phyloP scores from a whole-genome alignment of 2,888 invertebrate species.

The Oligia latruncula region DNA sequence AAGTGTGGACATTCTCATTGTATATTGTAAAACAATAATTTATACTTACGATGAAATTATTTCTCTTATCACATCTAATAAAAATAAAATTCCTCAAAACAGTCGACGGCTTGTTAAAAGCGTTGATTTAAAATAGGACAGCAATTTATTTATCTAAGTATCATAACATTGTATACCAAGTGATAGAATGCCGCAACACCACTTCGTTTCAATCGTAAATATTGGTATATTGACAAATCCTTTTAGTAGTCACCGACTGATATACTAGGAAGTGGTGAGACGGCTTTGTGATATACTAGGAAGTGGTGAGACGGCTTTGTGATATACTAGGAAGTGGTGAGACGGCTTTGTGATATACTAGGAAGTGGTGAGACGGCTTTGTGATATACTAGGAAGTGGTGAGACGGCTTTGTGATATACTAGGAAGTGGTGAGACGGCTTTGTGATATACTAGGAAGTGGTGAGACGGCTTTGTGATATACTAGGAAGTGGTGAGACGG shows the following conservation, averaged over 20 bases:
- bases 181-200: conserved; percentile 23
- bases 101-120: conserved; percentile 60
- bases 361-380: conserved; percentile 11
- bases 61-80: conserved; percentile 58
- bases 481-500: conserved; percentile 13
- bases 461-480: too few species aligned
- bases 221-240: not conserved
- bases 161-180: conserved; percentile 36
- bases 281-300: too few species aligned
- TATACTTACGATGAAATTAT: conserved; percentile 53
- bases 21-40: conserved; percentile 60
- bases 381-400: conserved; percentile 1
- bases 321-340: conserved; percentile 5
- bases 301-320: conserved; percentile 12
- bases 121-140: conserved; percentile 55
- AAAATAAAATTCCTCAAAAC: conserved; percentile 65
- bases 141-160: conserved; percentile 49
- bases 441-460: not conserved
- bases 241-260: not conserved
- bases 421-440: conserved; percentile 6
- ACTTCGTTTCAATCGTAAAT: conserved; percentile 3
- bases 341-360: not conserved
- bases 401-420: conserved; percentile 1
- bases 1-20: conserved; percentile 37
- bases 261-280: too few species aligned